Evolutionary conservation across 2,797 vertebrate genomes (phyloP), one percentile per base, ranked within the genome.

Genomic region (Oceanodroma leucorhoa): DNA sequence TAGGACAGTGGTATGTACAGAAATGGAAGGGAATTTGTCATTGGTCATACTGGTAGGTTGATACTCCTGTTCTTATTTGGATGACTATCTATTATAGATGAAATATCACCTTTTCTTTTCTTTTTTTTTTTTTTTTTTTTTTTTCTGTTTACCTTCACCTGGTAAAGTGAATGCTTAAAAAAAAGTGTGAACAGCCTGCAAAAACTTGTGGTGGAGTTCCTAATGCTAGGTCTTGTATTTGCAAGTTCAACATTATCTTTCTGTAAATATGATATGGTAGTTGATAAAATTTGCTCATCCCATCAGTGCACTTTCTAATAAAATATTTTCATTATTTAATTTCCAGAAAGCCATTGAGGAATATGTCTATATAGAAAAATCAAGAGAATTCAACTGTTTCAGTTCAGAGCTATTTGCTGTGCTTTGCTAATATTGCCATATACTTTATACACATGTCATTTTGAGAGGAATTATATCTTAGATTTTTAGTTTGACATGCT

Each of bases 41-140:
- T 53, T 51, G 15, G 6, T 65, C 14, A 10, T 46, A 27, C 9
- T 36, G 34, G 9, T 53, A 46, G 19, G 13, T 24, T 66, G 29
- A 14, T 60, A 51, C 14, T 75, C 19, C 11, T 29, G 8, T 32
- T 69, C 43, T 29, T 64, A 30, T 36, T 50, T 36, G 36, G 32
- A 40, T 40, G 7, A n/a, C 26, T 34, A 12, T 26, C 24, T 80
- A 13, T 55, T 45, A 70, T 2, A 88, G 18, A 34, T 64, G 11
- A 48, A 40, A 51, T 54, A 38, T 3, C 0, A 2, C 1, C 12
- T 32, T n/a, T 27, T n/a, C n/a, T n/a, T n/a, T n/a, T n/a, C n/a
- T n/a, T n/a, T n/a, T 1, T 18, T n/a, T 34, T 11, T 6, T n/a
- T 36, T 19, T 22, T 46, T 22, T 22, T 14, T 21, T 5, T 3